A percentile compares a stretch with the other conserved stretches of the same genome.
Conservation (phyloP, 2,113 vertebrate genomes). For the Grantiella picta region DNA sequence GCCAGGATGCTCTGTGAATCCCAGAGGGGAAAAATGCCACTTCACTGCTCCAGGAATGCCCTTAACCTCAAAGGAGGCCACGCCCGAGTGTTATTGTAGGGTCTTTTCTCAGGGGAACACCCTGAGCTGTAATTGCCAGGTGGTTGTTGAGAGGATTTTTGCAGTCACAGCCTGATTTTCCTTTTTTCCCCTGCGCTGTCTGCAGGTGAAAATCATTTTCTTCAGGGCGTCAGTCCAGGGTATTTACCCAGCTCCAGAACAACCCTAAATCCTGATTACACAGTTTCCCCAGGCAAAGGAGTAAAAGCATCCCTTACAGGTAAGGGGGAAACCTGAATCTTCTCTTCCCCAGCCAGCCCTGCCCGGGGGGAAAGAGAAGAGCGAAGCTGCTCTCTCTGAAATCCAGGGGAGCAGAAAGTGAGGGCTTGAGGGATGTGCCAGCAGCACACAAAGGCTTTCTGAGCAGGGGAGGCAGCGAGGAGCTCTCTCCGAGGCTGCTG, state of each 20-base stretch:
- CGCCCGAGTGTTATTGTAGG: fast-evolving
- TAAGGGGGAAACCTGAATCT: neutral
- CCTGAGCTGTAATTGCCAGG: neutral
- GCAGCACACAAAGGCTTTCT: neutral
- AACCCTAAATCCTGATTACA: neutral
- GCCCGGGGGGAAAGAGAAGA: neutral
- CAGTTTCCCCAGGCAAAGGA: neutral
- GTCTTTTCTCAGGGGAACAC: neutral
- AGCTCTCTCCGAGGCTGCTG: neutral
- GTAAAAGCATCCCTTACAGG: neutral
- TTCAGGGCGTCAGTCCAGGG: neutral
- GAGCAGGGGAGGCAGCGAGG: neutral
- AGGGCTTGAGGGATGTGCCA: neutral
- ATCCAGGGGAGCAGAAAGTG: neutral
- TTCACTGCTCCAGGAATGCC: neutral
- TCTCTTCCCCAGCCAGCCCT: neutral
- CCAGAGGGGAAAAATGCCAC: fast-evolving
- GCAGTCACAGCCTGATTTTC: neutral
- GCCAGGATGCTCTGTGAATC: neutral
- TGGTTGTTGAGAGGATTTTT: neutral
- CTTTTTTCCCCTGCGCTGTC: neutral
- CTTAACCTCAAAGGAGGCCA: neutral
- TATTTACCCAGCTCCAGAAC: neutral
- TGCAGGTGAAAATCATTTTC: neutral
- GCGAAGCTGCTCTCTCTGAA: neutral